Evolutionary conservation across 2,888 invertebrate species (phyloP).

Genomic region (Euclidia mi): DNA sequence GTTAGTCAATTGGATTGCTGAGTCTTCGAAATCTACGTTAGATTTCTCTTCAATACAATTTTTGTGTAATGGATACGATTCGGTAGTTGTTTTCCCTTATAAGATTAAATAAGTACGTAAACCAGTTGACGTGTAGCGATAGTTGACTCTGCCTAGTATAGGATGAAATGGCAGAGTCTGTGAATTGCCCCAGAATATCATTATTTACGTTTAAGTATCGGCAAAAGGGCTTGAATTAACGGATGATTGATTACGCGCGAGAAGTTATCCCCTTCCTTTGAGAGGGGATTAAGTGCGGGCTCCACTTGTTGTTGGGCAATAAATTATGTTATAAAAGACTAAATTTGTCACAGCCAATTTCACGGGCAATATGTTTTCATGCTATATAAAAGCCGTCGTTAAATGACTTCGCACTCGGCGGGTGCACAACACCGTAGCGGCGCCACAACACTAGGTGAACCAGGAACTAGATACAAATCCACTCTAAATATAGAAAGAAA

Average conservation of each 20-base stretch:
- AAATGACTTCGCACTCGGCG: background rate
- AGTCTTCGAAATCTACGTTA: no score
- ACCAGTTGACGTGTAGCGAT: no score
- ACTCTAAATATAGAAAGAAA: constrained; percentile 14
- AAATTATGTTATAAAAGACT: constrained; percentile 2
- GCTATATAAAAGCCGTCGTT: background rate
- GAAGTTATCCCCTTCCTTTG: background rate
- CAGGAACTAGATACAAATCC: background rate
- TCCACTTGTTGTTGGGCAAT: background rate
- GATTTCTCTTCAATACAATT: no score
- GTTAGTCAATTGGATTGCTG: no score
- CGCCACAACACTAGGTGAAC: background rate
- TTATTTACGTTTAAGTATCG: no score
- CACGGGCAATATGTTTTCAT: background rate
- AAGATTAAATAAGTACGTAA: no score
- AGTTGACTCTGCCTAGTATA: no score
- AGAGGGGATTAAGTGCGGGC: background rate
- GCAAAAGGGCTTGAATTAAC: constrained; percentile 14
- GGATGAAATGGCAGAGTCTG: no score
- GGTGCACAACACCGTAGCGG: background rate
- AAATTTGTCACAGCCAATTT: constrained; percentile 6
- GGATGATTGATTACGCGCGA: constrained; percentile 20
- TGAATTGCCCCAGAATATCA: no score
- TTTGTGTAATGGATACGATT: no score
- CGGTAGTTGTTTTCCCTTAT: no score